Percentiles rank a stretch among this genome's conserved stretches.
phyloP scores from a whole-genome alignment of 2,797 vertebrate species.

The Hypotaenidia philippensis region DNA sequence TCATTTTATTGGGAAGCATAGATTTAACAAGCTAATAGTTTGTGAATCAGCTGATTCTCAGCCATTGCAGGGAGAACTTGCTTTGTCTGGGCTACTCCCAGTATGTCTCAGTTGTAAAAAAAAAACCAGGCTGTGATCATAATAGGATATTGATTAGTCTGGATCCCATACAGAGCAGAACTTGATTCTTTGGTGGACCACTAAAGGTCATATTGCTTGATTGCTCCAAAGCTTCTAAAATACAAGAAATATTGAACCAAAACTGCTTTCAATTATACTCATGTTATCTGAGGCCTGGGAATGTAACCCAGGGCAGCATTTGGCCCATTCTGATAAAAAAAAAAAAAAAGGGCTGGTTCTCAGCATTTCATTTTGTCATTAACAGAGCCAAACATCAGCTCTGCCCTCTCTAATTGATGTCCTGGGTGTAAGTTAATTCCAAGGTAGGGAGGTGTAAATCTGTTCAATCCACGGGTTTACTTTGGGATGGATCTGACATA shows the following conservation, averaged over 20 bases:
- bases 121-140: constrained; percentile 82
- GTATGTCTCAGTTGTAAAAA: constrained; percentile 84
- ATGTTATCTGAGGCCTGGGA: constrained; percentile 21
- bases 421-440: background rate
- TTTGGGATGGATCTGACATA: background rate
- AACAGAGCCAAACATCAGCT: background rate
- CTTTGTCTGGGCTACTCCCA: background rate
- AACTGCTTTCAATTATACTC: constrained; percentile 43
- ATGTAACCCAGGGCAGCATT: constrained; percentile 18
- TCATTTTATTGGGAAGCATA: background rate
- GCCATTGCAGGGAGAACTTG: background rate
- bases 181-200: constrained; percentile 88
- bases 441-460: background rate
- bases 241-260: constrained; percentile 74
- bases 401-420: background rate
- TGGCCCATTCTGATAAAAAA: constrained; percentile 13
- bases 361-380: background rate
- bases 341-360: background rate
- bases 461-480: background rate
- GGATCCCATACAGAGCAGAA: constrained; percentile 86
- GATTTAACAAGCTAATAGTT: background rate
- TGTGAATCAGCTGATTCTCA: constrained; percentile 34
- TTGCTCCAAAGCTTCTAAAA: constrained; percentile 81
- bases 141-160: constrained; percentile 98
- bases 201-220: constrained; percentile 91